Evolutionary conservation across 30 jellyfish, hydroid and myxozoan species (phyloP).

Genomic region (Aurelia sp.): DNA sequence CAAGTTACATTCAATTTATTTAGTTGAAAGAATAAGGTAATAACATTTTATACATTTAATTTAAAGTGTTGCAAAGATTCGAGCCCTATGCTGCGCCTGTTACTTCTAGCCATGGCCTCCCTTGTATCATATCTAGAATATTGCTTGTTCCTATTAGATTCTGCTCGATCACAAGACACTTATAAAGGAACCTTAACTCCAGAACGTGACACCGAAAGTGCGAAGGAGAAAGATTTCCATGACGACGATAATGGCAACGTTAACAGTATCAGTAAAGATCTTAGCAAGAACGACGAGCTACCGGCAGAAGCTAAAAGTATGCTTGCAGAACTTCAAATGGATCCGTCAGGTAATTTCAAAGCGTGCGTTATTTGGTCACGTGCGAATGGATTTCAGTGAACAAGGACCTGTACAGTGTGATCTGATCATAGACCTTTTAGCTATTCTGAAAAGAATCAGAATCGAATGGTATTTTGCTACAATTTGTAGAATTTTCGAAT

Average conservation of each 20-base stretch:
- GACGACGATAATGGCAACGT: constrained; percentile 14
- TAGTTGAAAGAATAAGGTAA: too few relatives aligned
- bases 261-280: constrained; percentile 37
- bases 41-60: too few relatives aligned
- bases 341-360: constrained; percentile 37
- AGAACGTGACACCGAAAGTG: background rate
- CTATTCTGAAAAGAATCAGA: too few relatives aligned
- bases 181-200: background rate
- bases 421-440: too few relatives aligned
- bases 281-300: constrained; percentile 27
- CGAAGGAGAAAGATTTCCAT: constrained; percentile 3
- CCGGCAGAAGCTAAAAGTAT: constrained; percentile 79
- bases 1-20: too few relatives aligned
- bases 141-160: background rate
- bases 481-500: too few relatives aligned
- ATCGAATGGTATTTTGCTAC: too few relatives aligned
- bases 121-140: background rate
- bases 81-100: too few relatives aligned
- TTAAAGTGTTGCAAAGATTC: too few relatives aligned
- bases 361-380: too few relatives aligned
- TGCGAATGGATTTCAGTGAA: too few relatives aligned
- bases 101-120: background rate
- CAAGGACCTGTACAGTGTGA: too few relatives aligned
- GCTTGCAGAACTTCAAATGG: constrained; percentile 67
- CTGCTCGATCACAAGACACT: constrained; percentile 12